phyloP scores from a whole-genome alignment of 2,113 vertebrate genomes.

The Amphilophus citrinellus region DNA sequence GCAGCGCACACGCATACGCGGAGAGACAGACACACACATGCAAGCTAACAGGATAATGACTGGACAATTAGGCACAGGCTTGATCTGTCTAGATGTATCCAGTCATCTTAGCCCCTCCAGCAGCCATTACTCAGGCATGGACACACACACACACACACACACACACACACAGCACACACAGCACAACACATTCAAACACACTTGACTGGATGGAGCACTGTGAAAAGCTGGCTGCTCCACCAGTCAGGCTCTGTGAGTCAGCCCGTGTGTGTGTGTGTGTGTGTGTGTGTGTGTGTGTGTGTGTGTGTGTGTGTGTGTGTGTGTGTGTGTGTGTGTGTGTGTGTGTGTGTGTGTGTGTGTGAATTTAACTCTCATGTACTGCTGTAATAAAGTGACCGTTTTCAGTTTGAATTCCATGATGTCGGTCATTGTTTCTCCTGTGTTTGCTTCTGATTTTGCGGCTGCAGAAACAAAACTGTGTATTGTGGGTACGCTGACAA shows the following conservation, averaged over 20 bases:
- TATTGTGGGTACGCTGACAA: background rate
- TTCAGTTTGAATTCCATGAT: background rate
- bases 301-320: constrained; percentile 15
- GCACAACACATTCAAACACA: constrained; percentile 37
- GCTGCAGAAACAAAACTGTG: background rate
- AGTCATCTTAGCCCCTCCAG: constrained; percentile 75
- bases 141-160: constrained; percentile 51
- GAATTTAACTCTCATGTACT: background rate
- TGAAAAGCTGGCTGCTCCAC: constrained; percentile 59
- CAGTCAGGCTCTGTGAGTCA: constrained; percentile 48
- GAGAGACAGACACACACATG: constrained; percentile 27
- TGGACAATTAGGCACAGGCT: constrained; percentile 78
- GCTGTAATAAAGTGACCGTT: background rate
- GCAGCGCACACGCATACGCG: constrained; percentile 10
- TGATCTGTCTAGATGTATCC: constrained; percentile 78
- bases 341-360: constrained; percentile 1
- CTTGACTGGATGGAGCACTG: constrained; percentile 42
- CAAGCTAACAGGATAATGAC: constrained; percentile 78
- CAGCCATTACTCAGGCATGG: constrained; percentile 66
- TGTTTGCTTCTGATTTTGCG: background rate
- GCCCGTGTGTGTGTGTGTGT: background rate
- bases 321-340: constrained; percentile 17
- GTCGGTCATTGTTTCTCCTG: background rate
- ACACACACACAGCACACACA: constrained; percentile 52
- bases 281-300: background rate